Percentiles rank a stretch among this genome's conserved stretches.
phyloP scores from a whole-genome alignment of 2,797 vertebrate genomes.

The Chaunax sp. region DNA sequence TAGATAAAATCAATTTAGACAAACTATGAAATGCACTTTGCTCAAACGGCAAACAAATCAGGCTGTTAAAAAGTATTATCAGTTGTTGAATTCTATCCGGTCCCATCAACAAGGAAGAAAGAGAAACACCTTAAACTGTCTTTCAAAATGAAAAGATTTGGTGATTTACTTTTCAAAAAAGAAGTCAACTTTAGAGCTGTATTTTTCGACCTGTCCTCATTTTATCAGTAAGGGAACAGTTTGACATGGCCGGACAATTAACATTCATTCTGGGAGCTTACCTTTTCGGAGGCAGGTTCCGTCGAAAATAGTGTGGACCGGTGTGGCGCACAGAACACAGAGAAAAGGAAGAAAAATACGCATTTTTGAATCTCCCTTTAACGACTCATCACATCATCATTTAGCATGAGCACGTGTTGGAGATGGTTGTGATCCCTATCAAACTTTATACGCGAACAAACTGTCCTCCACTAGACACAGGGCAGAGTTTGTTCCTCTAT shows the following conservation, averaged over 20 bases:
- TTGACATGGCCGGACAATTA: too few species aligned
- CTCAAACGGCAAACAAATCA: too few species aligned
- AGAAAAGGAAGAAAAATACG: conserved; percentile 45
- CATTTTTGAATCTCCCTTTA: conserved; percentile 43
- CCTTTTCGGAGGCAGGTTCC: conserved; percentile 77
- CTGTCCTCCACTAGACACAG: not conserved
- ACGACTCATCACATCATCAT: conserved; percentile 7
- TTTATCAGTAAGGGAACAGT: not conserved
- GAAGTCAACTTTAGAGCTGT: too few species aligned
- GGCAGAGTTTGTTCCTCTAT: conserved; percentile 19
- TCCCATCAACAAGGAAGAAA: too few species aligned
- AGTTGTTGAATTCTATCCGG: too few species aligned
- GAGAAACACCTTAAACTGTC: too few species aligned
- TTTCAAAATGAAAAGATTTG: too few species aligned
- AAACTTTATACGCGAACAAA: not conserved
- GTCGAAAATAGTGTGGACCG: conserved; percentile 40
- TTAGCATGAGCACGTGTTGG: not conserved
- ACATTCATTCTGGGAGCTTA: conserved; percentile 25
- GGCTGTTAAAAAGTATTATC: too few species aligned
- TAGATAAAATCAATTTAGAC: too few species aligned
- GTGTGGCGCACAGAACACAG: conserved; percentile 27
- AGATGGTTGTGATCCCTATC: not conserved
- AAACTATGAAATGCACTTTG: too few species aligned
- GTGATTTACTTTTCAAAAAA: too few species aligned
- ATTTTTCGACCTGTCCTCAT: not conserved